Evolutionary conservation across 2,797 vertebrate genomes (phyloP).

Genomic region (Sebastes diaconus): DNA sequence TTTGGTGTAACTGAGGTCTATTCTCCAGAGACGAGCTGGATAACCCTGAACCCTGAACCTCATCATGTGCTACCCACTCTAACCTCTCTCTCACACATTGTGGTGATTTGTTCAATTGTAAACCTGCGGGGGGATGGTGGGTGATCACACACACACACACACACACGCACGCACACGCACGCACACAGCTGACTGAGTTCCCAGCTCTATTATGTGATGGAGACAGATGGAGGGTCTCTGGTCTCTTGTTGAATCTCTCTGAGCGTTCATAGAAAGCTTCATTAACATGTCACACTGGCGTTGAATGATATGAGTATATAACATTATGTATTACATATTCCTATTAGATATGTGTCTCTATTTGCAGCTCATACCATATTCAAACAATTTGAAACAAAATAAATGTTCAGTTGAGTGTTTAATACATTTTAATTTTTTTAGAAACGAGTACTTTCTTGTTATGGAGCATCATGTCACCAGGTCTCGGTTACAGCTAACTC

Average conservation of each 20-base stretch:
- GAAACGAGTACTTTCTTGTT: neutral
- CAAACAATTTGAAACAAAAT: neutral
- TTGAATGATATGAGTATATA: neutral
- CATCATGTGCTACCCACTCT: neutral
- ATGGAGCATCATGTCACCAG: too few species aligned
- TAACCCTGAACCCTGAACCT: conserved; percentile 26
- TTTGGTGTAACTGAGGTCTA: neutral
- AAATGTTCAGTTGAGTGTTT: too few species aligned
- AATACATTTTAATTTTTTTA: neutral
- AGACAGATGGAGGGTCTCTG: neutral
- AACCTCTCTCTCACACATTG: neutral
- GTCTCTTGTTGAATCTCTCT: neutral
- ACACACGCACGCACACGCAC: neutral
- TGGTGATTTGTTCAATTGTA: neutral
- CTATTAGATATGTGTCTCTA: neutral
- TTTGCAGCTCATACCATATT: neutral
- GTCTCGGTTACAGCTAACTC: neutral
- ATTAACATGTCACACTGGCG: neutral
- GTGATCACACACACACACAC: neutral
- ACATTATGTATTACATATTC: neutral
- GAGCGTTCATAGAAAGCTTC: neutral
- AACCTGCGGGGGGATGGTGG: conserved; percentile 1
- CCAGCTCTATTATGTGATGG: neutral
- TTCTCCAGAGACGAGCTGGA: conserved; percentile 3
- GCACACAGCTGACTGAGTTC: conserved; percentile 10